Evolutionary conservation across 2,888 invertebrate genomes (phyloP), one percentile per base, ranked within the genome.

Genomic region (Metacarcinus magister): DNA sequence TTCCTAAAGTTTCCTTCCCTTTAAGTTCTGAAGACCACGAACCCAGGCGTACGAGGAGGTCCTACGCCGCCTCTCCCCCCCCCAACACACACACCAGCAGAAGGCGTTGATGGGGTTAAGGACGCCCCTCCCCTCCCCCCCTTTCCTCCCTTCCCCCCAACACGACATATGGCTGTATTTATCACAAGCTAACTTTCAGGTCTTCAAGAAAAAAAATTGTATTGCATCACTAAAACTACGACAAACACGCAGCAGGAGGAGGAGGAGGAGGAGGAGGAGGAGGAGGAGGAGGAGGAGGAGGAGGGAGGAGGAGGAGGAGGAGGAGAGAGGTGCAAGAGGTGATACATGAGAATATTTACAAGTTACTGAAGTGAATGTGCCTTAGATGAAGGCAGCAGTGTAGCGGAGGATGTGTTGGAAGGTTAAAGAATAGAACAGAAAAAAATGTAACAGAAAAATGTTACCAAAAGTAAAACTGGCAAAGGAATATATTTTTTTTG

Each of bases 221-320:
- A 67, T n/a, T n/a, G n/a, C 67, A 67, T 67, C 67, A 67, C 67
- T 67, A 67, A 67, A 67, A 67, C 67, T 67, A 23, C 67, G n/a
- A 67, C 67, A 23, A 67, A n/a, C 67, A 67, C n/a, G n/a, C 39
- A 39, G 39, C 39, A 39, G 39, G 39, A 39, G 39, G 39, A 39
- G 39, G 75, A n/a, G n/a, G 75, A n/a, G n/a, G 75, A n/a, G n/a
- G 75, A n/a, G n/a, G 75, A n/a, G 19, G 75, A 75, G 75, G 75
- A n/a, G 75, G 75, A 75, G 75, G 75, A 75, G 75, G 75, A 75
- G 75, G 75, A 75, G 75, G 75, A 75, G 75, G 75, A 39, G 2
- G 39, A 2, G 39, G 39, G 39, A 39, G 39, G 39, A 39, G 39
- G 39, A 39, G 39, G 39, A 39, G 39, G 39, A 39, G 39, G 39